Evolutionary conservation across 2,113 vertebrate species (phyloP).

Genomic region (Cynocephalus volans): DNA sequence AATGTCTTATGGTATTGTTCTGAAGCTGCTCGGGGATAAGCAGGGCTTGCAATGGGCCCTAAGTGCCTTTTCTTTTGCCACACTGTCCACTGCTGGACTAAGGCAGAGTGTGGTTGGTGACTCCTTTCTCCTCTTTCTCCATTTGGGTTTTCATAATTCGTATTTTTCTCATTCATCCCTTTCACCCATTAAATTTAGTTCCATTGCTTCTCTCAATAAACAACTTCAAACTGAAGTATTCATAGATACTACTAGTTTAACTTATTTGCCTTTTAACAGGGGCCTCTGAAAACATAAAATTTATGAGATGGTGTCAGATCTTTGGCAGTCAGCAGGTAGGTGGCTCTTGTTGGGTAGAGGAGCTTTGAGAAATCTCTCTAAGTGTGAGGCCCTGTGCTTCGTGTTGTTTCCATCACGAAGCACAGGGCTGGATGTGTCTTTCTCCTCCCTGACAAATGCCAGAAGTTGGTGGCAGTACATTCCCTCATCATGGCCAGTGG

Average conservation of each 20-base stretch:
- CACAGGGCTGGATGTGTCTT: background rate
- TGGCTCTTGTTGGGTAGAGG: background rate
- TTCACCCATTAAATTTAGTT: background rate
- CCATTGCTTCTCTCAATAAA: background rate
- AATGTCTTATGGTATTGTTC: background rate
- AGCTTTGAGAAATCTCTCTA: background rate
- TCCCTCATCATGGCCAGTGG: background rate
- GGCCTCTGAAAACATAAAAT: background rate
- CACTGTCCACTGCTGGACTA: background rate
- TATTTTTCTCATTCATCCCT: background rate
- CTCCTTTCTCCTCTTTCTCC: background rate
- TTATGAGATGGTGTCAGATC: background rate
- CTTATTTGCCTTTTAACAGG: background rate
- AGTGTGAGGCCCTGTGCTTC: background rate
- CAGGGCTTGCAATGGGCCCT: background rate
- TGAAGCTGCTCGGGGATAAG: background rate
- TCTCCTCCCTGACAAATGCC: background rate
- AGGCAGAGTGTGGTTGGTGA: background rate
- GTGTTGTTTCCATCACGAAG: background rate
- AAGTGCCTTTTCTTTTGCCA: accelerated
- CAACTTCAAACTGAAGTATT: background rate
- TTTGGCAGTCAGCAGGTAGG: background rate
- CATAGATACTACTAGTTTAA: background rate
- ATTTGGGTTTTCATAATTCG: slow-evolving; percentile 6
- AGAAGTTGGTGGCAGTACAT: background rate